Conservation (phyloP, 1,140 invertebrate genomes). For the Phortica variegata region DNA sequence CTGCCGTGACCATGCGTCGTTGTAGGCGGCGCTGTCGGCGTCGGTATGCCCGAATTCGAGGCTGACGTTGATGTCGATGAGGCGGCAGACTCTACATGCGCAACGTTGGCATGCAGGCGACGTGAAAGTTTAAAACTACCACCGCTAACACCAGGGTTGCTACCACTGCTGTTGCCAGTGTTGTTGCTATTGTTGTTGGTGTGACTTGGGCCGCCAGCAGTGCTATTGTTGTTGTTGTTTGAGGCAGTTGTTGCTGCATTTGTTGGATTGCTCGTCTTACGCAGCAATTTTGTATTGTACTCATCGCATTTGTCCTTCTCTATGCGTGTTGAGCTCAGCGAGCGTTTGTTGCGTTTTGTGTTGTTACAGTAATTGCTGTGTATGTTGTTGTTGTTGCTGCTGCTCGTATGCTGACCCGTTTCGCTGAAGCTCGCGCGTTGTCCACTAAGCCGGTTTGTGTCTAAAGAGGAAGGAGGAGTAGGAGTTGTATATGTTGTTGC, state of each 20-base stretch:
- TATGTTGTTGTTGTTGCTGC: slow-evolving; percentile 3
- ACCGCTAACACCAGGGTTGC: slow-evolving; percentile 7
- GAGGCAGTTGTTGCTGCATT: slow-evolving; percentile 22
- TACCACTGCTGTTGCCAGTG: slow-evolving; percentile 1
- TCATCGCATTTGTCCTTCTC: slow-evolving; percentile 55
- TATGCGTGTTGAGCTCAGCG: slow-evolving; percentile 48
- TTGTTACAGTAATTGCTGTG: slow-evolving; percentile 21
- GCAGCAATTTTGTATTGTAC: slow-evolving; percentile 49
- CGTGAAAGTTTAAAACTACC: slow-evolving; percentile 39
- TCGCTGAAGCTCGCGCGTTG: too few relatives aligned
- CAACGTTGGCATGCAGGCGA: slow-evolving; percentile 20
- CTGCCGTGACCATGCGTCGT: slow-evolving; percentile 24
- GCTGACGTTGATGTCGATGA: slow-evolving; percentile 40
- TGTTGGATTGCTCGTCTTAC: slow-evolving; percentile 32
- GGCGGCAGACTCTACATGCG: slow-evolving; percentile 31
- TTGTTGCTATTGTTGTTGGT: slow-evolving; percentile 7
- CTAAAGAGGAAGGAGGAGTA: slow-evolving; percentile 37
- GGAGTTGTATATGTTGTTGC: slow-evolving; percentile 24
- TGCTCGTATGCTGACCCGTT: too few relatives aligned
- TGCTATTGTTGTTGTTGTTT: slow-evolving; percentile 4
- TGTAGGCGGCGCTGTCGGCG: slow-evolving; percentile 39
- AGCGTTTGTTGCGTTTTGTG: slow-evolving; percentile 49
- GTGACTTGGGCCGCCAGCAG: background rate
- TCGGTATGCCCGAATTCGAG: slow-evolving; percentile 47
- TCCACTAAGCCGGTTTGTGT: slow-evolving; percentile 48